phyloP scores from a whole-genome alignment of 2,113 vertebrate species.

The Dicentrarchus labrax region DNA sequence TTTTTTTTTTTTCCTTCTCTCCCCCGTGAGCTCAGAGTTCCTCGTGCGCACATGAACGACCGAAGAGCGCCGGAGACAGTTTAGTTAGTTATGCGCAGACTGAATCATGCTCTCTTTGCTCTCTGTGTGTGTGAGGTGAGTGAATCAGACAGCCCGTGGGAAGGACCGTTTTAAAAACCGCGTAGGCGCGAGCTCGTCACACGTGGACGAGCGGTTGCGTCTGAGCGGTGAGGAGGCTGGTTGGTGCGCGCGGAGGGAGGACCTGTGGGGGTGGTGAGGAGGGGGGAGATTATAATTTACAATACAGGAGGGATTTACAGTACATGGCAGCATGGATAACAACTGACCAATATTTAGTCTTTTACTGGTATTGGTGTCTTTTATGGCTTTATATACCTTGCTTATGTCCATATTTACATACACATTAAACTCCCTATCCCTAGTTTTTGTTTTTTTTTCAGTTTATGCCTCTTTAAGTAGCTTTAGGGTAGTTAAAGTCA shows the following conservation, averaged over 20 bases:
- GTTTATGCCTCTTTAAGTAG: not conserved
- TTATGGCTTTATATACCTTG: not conserved
- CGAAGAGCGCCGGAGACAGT: not conserved
- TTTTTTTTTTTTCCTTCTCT: too few species aligned
- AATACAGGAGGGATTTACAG: not conserved
- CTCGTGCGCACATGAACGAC: not conserved
- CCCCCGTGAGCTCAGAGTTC: not conserved
- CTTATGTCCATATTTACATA: not conserved
- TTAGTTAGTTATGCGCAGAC: not conserved
- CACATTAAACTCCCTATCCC: not conserved
- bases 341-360: not conserved
- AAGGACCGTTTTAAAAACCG: constrained; percentile 61
- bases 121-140: not conserved
- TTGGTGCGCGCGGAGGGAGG: not conserved
- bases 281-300: constrained; percentile 24
- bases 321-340: not conserved
- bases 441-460: too few species aligned
- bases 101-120: not conserved
- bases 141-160: constrained; percentile 6
- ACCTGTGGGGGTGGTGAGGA: too few species aligned
- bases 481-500: not conserved
- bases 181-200: constrained; percentile 61
- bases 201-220: constrained; percentile 61
- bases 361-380: constrained; percentile 18
- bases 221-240: constrained; percentile 10